Percentiles rank a stretch among this genome's conserved stretches.
Evolutionary conservation across 2,113 vertebrate species (phyloP).

Genomic region (Phalacrocorax brasilianus): DNA sequence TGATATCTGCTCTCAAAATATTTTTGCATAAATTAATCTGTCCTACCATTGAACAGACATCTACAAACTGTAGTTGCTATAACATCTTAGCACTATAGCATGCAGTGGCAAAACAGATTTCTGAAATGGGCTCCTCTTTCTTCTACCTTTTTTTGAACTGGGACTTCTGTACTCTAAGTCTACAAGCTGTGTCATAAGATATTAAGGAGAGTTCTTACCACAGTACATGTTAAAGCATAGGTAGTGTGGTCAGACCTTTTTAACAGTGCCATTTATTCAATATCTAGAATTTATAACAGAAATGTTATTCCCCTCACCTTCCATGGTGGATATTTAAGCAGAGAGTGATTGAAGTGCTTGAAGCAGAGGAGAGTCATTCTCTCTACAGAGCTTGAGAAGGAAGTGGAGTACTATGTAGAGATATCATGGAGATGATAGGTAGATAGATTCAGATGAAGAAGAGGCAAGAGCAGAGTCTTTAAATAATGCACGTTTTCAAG

Average conservation of each 20-base stretch:
- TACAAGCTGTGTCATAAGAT: neutral
- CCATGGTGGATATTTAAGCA: neutral
- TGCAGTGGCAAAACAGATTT: neutral
- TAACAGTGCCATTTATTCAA: neutral
- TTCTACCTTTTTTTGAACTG: neutral
- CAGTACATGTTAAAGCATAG: neutral
- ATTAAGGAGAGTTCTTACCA: neutral
- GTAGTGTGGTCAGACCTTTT: neutral
- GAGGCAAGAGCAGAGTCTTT: neutral
- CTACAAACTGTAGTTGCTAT: too few species aligned
- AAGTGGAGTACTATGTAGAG: neutral
- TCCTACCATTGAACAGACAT: neutral
- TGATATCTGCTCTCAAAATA: neutral
- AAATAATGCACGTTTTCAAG: neutral
- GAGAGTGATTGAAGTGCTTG: neutral
- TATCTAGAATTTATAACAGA: neutral
- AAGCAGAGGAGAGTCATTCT: neutral
- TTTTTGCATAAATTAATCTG: neutral
- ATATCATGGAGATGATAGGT: neutral
- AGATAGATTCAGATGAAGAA: neutral
- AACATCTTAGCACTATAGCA: neutral
- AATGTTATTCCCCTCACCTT: accelerated
- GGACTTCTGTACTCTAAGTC: neutral
- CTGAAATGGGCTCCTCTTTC: neutral
- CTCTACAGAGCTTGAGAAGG: neutral